Evolutionary conservation across 2,797 vertebrate genomes (phyloP), one percentile per base, ranked within the genome.

Genomic region (Pipistrellus kuhlii): DNA sequence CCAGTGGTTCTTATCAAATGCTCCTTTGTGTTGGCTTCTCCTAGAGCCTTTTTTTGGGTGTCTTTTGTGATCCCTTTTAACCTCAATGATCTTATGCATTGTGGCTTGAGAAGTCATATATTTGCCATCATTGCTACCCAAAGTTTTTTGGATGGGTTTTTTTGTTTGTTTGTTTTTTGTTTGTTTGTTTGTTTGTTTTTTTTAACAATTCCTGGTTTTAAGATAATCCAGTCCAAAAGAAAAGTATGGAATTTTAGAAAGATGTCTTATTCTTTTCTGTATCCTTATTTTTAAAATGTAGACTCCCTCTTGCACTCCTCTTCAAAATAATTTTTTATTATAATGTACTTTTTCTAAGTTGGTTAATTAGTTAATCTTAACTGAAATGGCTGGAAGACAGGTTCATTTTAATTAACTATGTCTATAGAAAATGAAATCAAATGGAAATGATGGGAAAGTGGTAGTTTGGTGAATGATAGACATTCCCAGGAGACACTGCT

Each of bases 341-440:
- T 46, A 18, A 4, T 80, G n/a, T 89, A 30, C 1, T 25, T 57
- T 90, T 75, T 62, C 23, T 46, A 87, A 69, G 0, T 57, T 57
- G 15, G 62, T 72, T 83, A 38, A 62, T 88, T 77, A 48, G 25
- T 92, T 73, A 48, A 20, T 86, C 85, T 59, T 92, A 86, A 68
- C 80, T 3, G 35, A 51, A 48, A 32, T 92, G 17, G 18, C 38
- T 75, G 21, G 53, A 8, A 1, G 6, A 66, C 5, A 66, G 20
- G 21, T 44, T 41, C 57, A 71, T 91, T 85, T 38, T 87, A 85
- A 35, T 38, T 18, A 78, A 85, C n/a, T 83, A 1, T 5, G 2
- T 30, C 5, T 87, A 15, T 55, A 66, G 57, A 38, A 88, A 84
- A 93, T 59, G 18, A 81, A 89, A 95, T 68, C 23, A 53, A 82